Evolutionary conservation across 2,113 vertebrate species (phyloP).

Genomic region (Lagenorhynchus albirostris): DNA sequence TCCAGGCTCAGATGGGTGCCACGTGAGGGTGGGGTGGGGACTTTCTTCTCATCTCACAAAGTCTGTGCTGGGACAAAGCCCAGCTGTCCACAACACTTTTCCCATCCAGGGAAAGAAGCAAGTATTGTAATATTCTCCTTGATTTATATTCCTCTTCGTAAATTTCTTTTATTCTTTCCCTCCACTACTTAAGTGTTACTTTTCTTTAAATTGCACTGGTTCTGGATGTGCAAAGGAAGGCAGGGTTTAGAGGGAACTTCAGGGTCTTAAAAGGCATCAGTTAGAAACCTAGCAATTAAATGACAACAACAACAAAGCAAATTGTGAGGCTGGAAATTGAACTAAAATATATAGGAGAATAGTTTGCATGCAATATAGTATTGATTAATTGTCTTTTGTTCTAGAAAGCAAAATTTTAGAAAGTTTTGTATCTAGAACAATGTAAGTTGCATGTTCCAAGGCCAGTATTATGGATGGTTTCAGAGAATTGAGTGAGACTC

Average conservation of each 20-base stretch:
- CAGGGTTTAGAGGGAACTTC: not conserved
- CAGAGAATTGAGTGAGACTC: not conserved
- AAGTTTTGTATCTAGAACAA: not conserved
- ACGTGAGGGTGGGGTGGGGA: not conserved
- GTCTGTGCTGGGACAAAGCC: not conserved
- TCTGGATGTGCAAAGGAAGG: not conserved
- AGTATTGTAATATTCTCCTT: not conserved
- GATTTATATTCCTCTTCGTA: not conserved
- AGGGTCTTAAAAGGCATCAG: not conserved
- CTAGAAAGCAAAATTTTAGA: not conserved
- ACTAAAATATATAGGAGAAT: not conserved
- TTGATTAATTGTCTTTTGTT: not conserved
- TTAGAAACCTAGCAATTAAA: not conserved
- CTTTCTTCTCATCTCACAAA: not conserved
- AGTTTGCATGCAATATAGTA: not conserved
- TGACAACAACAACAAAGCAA: not conserved
- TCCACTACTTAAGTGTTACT: not conserved
- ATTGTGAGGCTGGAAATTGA: not conserved
- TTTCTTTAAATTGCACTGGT: not conserved
- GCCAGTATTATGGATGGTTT: not conserved
- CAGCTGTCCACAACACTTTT: not conserved
- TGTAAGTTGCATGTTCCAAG: not conserved
- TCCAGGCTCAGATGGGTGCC: not conserved
- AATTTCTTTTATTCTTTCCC: not conserved
- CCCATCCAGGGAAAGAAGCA: not conserved